Evolutionary conservation across 2,113 vertebrate genomes (phyloP), one percentile per base, ranked within the genome.

Genomic region (Hydrolagus affinis): DNA sequence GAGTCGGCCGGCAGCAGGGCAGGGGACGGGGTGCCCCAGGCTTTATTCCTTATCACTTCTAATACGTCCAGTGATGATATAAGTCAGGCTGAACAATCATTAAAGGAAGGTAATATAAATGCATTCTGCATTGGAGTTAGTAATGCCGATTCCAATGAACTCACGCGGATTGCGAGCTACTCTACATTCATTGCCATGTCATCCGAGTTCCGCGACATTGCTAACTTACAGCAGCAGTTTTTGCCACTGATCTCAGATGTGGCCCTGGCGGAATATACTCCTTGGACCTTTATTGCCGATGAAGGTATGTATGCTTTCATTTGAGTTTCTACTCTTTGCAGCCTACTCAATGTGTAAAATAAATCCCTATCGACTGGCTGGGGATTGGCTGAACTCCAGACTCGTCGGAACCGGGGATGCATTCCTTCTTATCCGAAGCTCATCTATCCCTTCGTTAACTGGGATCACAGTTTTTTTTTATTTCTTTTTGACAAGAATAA

Each of bases 31-130:
- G 94, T 98, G 25, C 96, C 97, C 71, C 98, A 98, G 91, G 92
- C 95, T 88, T 89, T 98, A 92, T 92, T 99, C 88, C 91, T 99
- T 86, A 92, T 99, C 91, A 96, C 94, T 89, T 93, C 95, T 85
- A 95, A 95, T 87, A 92, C 94, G 69, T 96, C 97, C 91, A 96
- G 92, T 89, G 98, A 99, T 88, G 97, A 98, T 91, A 91, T 96
- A 86, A 92, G 91, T 87, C 93, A 93, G 25, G 95, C 93, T 87
- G 93, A 96, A 88, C 91, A 93, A 88, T 94, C 95, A 15, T 91
- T 99, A 91, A 97, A 95, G 91, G 93, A 94, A 93, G 95, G 96
- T 87, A 91, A 92, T n/a, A 91, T 98, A 88, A 93, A 95, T 89
- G 94, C 95, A 0, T 94, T 98, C 86, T 92, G 92, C 87, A 90